These are phyloP conservation scores for Rhinogobius similis DNA, from an alignment of 2,113 vertebrate genomes.

Conservation along the genomic window DNA sequence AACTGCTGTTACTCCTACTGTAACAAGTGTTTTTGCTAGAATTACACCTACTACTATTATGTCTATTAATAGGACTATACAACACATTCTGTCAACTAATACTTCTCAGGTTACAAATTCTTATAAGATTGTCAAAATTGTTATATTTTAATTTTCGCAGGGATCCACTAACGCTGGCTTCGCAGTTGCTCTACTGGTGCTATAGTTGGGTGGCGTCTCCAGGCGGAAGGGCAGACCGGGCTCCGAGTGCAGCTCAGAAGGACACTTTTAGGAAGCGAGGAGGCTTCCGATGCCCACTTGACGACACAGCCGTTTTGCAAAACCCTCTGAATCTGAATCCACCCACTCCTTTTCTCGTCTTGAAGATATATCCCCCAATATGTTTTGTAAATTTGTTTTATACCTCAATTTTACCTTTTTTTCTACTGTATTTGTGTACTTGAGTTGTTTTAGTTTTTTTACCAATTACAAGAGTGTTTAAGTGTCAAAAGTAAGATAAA, in stretches of 20 bases:
- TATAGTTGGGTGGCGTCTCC: constrained; percentile 39
- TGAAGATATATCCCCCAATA: constrained; percentile 63
- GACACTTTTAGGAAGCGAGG: constrained; percentile 22
- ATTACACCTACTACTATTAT: too few species aligned
- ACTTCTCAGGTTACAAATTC: constrained; percentile 7
- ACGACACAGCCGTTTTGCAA: constrained; percentile 49
- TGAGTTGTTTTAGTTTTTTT: constrained; percentile 44
- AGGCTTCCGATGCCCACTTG: constrained; percentile 30
- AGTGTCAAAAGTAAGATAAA: not conserved
- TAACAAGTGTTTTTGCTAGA: too few species aligned
- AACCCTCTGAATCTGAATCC: constrained; percentile 19
- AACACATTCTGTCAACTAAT: not conserved
- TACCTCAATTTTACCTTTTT: constrained; percentile 91
- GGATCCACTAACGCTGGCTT: constrained; percentile 64
- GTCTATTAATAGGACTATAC: too few species aligned
- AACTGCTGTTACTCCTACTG: too few species aligned
- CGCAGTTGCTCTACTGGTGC: constrained; percentile 65
- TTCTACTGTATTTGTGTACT: constrained; percentile 79
- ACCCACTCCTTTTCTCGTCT: constrained; percentile 38
- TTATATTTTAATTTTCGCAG: constrained; percentile 46
- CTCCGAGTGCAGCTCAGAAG: constrained; percentile 9
- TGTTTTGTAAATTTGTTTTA: constrained; percentile 85
- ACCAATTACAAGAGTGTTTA: constrained; percentile 36
- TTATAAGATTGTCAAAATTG: too few species aligned
- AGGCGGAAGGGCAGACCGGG: constrained; percentile 24